Conservation (phyloP, 2,888 invertebrate genomes). For the Altica lythri region DNA sequence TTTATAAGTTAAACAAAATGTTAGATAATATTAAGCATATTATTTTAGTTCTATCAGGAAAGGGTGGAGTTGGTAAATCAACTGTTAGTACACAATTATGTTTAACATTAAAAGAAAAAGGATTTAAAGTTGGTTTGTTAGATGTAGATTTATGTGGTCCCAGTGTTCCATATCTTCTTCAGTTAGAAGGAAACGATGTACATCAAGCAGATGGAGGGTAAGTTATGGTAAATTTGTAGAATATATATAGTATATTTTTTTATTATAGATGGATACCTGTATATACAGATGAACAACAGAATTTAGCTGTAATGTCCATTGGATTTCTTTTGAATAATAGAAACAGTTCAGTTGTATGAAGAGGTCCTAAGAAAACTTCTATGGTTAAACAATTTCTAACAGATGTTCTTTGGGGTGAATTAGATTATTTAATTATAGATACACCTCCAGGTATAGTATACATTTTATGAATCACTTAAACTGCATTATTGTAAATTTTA, state of each 20-base stretch:
- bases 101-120: slow-evolving; percentile 77
- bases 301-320: slow-evolving; percentile 92
- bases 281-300: slow-evolving; percentile 79
- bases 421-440: slow-evolving; percentile 94
- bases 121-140: slow-evolving; percentile 86
- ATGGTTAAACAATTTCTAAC: slow-evolving; percentile 94
- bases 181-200: slow-evolving; percentile 82
- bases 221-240: neutral
- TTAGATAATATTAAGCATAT: slow-evolving; percentile 81
- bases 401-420: slow-evolving; percentile 88
- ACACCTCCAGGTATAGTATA: slow-evolving; percentile 82
- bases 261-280: slow-evolving; percentile 85
- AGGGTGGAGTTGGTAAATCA: slow-evolving; percentile 99
- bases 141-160: slow-evolving; percentile 97
- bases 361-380: slow-evolving; percentile 94
- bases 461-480: too few species aligned
- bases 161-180: slow-evolving; percentile 86
- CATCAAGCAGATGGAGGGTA: slow-evolving; percentile 88
- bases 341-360: slow-evolving; percentile 91
- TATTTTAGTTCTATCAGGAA: slow-evolving; percentile 92
- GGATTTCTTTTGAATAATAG: slow-evolving; percentile 84
- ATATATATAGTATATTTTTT: neutral
- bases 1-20: too few species aligned
- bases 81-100: slow-evolving; percentile 94
- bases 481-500: slow-evolving; percentile 46